Base-by-base conservation (phyloP, 2,888 invertebrate genomes). In the Spisula solida region DNA sequence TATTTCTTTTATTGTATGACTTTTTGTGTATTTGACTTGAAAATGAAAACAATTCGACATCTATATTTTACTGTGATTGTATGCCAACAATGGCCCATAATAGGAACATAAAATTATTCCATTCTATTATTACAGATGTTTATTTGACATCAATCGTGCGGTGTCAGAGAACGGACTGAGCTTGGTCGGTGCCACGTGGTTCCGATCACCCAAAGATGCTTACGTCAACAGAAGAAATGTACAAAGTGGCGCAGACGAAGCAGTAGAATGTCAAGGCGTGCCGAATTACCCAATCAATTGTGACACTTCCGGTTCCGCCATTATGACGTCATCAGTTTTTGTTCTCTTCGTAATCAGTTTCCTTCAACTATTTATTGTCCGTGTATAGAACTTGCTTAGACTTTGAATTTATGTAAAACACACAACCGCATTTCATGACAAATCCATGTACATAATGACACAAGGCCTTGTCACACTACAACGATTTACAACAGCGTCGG, bases 121-220 rank as follows among this genome's bases (percentile, higher is more conserved):
- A 51, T 51, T 51, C 1, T 51, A 51, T 51, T 14, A 25, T 89
- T 84, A 56, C 90, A 91, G 93, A 79, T 93, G 92, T 83, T 82
- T 91, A 51, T 93, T 88, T 79, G 86, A 93, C 60, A 88, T 93
- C 47, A 89, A 85, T 86, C 75, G 79, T n/a, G 51, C 81, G 5
- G 88, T 88, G 6, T 70, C 85, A 31, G 88, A 90, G 34, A 80
- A 91, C 25, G 83, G 70, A 20, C 82, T 93, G 12, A 85, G 84
- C n/a, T 81, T 93, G 70, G 91, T 92, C 2, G 93, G 93, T 14
- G 91, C 92, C 66, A 91, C 81, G 20, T 93, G 93, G 93, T 81
- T 92, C 51, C 84, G 82, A 5, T 47, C 89, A 14, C 60, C 55
- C 0, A 86, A 75, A 10, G 93, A 93, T 41, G 82, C 82, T 20